Conservation (phyloP, 2,797 vertebrate species). For the Coreius guichenoti region DNA sequence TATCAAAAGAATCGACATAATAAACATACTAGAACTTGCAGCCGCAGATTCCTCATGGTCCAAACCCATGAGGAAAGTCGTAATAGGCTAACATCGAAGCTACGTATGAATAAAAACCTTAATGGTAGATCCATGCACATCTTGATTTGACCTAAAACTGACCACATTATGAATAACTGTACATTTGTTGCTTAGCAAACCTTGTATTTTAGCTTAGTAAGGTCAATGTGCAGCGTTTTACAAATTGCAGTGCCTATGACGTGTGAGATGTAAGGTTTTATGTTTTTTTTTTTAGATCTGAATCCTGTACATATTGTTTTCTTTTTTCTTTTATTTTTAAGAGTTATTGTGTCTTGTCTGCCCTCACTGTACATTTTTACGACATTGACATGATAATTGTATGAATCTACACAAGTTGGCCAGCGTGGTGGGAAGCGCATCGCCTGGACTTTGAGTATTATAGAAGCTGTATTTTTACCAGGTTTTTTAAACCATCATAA, state of each 20-base stretch:
- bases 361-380: slow-evolving; percentile 19
- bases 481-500: slow-evolving; percentile 4
- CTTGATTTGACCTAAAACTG: background rate
- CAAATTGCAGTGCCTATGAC: slow-evolving; percentile 54
- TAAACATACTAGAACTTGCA: slow-evolving; percentile 1
- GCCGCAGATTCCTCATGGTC: background rate
- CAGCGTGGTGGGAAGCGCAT: background rate
- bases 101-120: background rate
- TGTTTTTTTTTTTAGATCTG: slow-evolving; percentile 10
- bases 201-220: slow-evolving; percentile 34
- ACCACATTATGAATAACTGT: slow-evolving; percentile 20
- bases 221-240: slow-evolving; percentile 30
- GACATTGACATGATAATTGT: slow-evolving; percentile 1
- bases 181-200: slow-evolving; percentile 28
- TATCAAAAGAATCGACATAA: background rate
- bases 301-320: slow-evolving; percentile 35
- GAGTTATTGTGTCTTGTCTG: slow-evolving; percentile 28
- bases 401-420: slow-evolving; percentile 27
- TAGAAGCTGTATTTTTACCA: slow-evolving; percentile 3
- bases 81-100: background rate
- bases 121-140: background rate
- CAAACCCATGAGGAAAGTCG: background rate
- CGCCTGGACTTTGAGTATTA: slow-evolving; percentile 28
- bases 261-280: slow-evolving; percentile 45
- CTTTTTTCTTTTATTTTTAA: background rate